Conservation (phyloP, 2,797 vertebrate genomes). For the Ispidina lecontei region DNA sequence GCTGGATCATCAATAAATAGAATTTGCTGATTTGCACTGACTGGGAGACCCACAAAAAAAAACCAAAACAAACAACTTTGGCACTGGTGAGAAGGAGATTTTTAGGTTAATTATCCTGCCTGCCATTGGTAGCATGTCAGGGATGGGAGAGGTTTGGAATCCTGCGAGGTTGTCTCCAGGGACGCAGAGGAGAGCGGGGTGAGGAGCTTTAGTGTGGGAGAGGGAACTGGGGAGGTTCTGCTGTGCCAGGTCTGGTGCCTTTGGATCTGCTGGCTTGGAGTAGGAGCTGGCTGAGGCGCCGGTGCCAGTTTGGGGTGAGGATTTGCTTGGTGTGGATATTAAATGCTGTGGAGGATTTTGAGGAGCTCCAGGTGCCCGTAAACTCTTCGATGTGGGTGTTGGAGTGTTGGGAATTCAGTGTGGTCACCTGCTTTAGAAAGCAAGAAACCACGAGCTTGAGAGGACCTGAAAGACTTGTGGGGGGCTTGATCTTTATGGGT, state of each 20-base stretch:
- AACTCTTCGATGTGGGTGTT: neutral
- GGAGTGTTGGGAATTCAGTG: accelerated
- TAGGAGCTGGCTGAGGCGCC: neutral
- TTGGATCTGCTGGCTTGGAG: neutral
- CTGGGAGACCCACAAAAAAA: neutral
- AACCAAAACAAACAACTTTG: neutral
- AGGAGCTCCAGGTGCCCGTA: neutral
- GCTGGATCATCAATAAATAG: neutral
- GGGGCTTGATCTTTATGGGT: neutral
- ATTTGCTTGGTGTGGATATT: neutral
- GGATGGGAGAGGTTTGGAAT: neutral
- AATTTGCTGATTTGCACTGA: constrained; percentile 41
- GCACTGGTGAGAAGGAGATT: neutral
- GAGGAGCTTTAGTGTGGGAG: neutral
- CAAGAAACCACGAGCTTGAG: too few species aligned
- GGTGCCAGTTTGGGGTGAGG: neutral
- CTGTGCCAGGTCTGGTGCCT: neutral
- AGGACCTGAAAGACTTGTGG: neutral
- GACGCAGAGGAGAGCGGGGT: neutral
- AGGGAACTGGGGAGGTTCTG: neutral
- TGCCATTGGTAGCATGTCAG: accelerated
- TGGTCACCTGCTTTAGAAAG: neutral
- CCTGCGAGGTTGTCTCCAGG: neutral
- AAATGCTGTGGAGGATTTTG: neutral
- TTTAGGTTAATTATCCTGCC: neutral